Evolutionary conservation across 1,140 invertebrate species (phyloP).

Genomic region (Popillia japonica): DNA sequence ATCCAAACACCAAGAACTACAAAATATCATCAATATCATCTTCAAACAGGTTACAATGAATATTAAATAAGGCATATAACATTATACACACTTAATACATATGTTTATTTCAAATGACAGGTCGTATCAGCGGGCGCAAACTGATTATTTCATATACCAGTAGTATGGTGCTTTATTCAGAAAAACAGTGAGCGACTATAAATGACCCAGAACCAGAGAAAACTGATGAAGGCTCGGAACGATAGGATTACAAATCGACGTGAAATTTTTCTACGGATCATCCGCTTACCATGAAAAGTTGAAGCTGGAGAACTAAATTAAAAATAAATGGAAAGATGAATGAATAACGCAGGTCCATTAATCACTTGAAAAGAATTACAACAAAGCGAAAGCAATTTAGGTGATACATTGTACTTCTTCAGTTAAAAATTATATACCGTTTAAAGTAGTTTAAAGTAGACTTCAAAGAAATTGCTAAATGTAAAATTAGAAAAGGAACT

Average conservation of each 20-base stretch:
- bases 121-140: background rate
- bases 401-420: background rate
- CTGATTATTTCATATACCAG: background rate
- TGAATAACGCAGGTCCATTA: background rate
- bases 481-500: too few species aligned
- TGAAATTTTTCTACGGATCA: background rate
- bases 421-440: background rate
- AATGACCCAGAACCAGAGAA: background rate
- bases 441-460: too few species aligned
- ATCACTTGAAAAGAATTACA: background rate
- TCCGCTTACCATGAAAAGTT: background rate
- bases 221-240: background rate
- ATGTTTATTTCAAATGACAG: background rate
- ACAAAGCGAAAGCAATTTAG: background rate
- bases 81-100: background rate
- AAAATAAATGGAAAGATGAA: background rate
- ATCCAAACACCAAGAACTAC: background rate
- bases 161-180: background rate
- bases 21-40: slow-evolving; percentile 12
- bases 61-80: background rate
- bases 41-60: background rate
- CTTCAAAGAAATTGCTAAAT: too few species aligned
- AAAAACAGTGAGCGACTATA: background rate
- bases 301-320: background rate
- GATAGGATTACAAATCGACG: background rate